These are phyloP conservation scores for Ylistrum balloti DNA, from an alignment of 1,140 invertebrate genomes.

Conservation along the genomic window DNA sequence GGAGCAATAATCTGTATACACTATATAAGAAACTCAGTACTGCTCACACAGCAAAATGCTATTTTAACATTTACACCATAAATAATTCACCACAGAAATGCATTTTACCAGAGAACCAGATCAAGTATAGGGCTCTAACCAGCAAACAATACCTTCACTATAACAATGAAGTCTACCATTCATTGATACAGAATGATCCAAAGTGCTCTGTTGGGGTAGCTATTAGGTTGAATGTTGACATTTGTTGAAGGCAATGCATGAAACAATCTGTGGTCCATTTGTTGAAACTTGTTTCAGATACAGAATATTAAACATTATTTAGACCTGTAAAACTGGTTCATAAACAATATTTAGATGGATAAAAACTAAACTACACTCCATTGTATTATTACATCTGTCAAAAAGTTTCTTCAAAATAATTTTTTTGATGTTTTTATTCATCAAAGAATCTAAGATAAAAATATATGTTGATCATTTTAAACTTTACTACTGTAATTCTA, in stretches of 20 bases:
- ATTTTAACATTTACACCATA: constrained; percentile 22
- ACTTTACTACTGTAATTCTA: too few species aligned
- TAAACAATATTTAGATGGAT: background rate
- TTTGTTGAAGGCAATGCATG: background rate
- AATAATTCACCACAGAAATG: constrained; percentile 28
- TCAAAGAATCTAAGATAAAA: too few species aligned
- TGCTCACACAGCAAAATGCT: constrained; percentile 16
- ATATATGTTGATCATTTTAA: too few species aligned
- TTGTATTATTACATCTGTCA: too few species aligned
- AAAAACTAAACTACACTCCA: too few species aligned
- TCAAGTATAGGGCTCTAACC: background rate
- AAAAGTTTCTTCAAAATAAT: too few species aligned
- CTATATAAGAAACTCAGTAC: background rate
- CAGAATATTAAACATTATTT: background rate
- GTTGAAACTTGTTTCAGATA: background rate
- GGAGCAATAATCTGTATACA: background rate
- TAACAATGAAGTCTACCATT: background rate
- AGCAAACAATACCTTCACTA: background rate
- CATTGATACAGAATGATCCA: background rate
- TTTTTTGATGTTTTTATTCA: too few species aligned
- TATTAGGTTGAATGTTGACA: background rate
- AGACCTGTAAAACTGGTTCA: too few species aligned
- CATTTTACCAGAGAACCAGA: background rate
- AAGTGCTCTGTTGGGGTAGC: background rate
- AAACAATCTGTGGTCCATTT: background rate